Percentiles rank a stretch among this genome's conserved stretches.
Conservation (phyloP, 2,113 vertebrate genomes). For the Raja brachyura region DNA sequence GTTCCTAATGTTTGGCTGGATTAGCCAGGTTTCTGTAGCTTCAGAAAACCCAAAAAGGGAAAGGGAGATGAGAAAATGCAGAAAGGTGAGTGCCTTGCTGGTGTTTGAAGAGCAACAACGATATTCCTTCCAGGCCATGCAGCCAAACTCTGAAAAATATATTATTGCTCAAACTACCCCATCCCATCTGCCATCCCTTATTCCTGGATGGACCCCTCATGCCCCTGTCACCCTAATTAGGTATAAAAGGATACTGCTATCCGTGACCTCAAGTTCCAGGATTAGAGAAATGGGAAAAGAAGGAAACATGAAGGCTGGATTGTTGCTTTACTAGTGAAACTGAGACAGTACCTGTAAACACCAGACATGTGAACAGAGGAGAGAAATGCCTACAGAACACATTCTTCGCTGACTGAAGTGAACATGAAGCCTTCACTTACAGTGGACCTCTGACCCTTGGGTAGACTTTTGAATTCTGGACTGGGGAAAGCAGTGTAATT, state of each 20-base stretch:
- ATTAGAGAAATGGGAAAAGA: background rate
- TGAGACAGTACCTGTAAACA: background rate
- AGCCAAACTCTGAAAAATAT: too few relatives aligned
- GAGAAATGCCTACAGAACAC: background rate
- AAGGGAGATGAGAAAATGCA: background rate
- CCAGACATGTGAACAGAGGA: background rate
- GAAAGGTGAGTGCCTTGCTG: background rate
- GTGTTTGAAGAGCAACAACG: background rate
- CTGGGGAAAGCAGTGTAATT: constrained; percentile 5
- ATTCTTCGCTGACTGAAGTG: background rate
- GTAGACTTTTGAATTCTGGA: background rate
- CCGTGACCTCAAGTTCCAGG: background rate
- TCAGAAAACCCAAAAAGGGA: background rate
- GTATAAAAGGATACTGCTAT: background rate
- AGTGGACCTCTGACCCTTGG: background rate
- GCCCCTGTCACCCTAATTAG: background rate
- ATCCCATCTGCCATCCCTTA: background rate
- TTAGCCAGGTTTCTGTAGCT: background rate
- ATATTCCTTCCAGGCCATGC: too few relatives aligned
- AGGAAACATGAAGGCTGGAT: background rate
- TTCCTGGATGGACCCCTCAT: too few relatives aligned
- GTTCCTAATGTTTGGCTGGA: too few relatives aligned
- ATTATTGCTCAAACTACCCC: background rate
- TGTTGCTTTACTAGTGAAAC: background rate
- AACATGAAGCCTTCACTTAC: background rate